Percentiles rank a stretch among this genome's conserved stretches.
These are phyloP conservation scores for Silurus meridionalis DNA, from an alignment of 2,113 vertebrate species.

Conservation along the genomic window DNA sequence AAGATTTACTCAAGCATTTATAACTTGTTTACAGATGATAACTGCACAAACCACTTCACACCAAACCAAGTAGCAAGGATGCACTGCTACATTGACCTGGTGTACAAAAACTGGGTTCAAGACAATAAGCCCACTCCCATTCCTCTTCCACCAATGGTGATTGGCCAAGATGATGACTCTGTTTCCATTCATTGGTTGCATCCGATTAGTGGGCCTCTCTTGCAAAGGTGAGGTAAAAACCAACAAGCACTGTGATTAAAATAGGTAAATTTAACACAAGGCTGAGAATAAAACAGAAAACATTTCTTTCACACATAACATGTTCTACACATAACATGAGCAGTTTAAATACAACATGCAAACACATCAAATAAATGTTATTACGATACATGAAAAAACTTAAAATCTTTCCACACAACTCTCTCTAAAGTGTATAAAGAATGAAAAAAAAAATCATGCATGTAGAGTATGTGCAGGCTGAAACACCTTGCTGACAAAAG, in stretches of 20 bases:
- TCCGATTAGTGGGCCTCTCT: conserved; percentile 81
- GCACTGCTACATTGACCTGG: conserved; percentile 95
- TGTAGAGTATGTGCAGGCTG: too few relatives aligned
- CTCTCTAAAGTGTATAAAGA: too few relatives aligned
- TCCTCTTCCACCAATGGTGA: conserved; percentile 83
- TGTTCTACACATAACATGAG: too few relatives aligned
- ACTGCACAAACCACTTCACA: conserved; percentile 95
- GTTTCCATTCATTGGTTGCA: conserved; percentile 89
- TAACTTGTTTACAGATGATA: conserved; percentile 78
- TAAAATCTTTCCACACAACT: too few relatives aligned
- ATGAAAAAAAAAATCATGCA: too few relatives aligned
- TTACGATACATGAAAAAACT: too few relatives aligned
- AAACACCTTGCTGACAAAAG: too few relatives aligned
- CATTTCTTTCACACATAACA: too few relatives aligned
- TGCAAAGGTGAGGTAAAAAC: conserved; percentile 79
- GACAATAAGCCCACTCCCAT: conserved; percentile 78
- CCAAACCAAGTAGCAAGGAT: conserved; percentile 96
- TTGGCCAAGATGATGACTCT: conserved; percentile 76
- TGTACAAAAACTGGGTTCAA: conserved; percentile 88
- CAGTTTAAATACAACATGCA: too few relatives aligned
- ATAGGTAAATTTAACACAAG: background rate
- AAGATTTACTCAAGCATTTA: background rate
- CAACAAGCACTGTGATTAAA: background rate
- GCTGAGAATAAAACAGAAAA: too few relatives aligned
- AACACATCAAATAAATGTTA: too few relatives aligned